Percentiles rank a stretch among this genome's conserved stretches.
These are phyloP conservation scores for Drosophila quinaria DNA, from an alignment of 2,888 invertebrate species.

Conservation along the genomic window DNA sequence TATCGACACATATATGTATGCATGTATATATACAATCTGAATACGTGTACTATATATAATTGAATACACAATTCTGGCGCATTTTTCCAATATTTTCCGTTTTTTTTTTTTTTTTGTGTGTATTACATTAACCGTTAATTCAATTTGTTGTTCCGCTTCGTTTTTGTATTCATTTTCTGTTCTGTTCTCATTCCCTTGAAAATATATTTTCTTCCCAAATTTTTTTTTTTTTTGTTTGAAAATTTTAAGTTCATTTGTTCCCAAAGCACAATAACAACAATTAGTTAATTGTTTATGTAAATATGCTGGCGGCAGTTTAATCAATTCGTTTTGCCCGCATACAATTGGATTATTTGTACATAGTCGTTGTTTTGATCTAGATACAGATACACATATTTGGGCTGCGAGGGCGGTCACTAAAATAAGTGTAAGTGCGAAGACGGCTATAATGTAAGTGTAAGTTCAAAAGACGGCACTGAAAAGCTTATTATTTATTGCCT, in stretches of 20 bases:
- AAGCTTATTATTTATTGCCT: too few relatives aligned
- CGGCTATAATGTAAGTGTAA: background rate
- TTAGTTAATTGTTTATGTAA: conserved; percentile 59
- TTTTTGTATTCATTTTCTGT: conserved; percentile 14
- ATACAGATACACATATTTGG: conserved; percentile 9
- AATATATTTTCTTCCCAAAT: conserved; percentile 8
- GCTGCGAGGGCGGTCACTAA: background rate
- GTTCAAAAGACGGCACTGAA: background rate
- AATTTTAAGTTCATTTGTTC: conserved; percentile 47
- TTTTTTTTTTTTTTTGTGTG: conserved; percentile 22
- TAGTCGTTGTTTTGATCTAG: conserved; percentile 16
- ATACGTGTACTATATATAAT: conserved; percentile 12
- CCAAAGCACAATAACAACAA: conserved; percentile 25
- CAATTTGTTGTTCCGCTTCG: conserved; percentile 52
- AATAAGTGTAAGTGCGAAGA: background rate
- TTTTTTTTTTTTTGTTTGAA: conserved; percentile 4
- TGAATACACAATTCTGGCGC: conserved; percentile 45
- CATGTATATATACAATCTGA: conserved; percentile 7
- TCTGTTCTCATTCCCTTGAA: conserved; percentile 25
- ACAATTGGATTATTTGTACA: conserved; percentile 21
- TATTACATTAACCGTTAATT: conserved; percentile 70
- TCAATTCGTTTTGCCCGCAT: conserved; percentile 51
- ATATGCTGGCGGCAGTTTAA: conserved; percentile 56
- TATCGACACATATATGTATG: conserved; percentile 29
- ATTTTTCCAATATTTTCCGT: conserved; percentile 23